Conservation (phyloP, 2,888 invertebrate species). For the Diarsia dahlii region DNA sequence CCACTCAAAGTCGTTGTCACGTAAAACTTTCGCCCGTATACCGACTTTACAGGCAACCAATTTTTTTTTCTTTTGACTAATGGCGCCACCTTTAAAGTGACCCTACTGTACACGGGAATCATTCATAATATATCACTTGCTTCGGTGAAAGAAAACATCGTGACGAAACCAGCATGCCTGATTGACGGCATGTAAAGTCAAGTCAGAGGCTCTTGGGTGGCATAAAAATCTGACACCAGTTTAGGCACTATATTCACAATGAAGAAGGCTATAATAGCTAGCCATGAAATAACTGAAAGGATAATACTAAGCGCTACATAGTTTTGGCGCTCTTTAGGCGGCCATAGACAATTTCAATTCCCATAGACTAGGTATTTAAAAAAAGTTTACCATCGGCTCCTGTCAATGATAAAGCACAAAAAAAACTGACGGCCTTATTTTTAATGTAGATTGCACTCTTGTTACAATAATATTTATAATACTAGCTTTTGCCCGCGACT, state of each 20-base stretch:
- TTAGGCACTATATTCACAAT: too few relatives aligned
- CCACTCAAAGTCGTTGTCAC: too few relatives aligned
- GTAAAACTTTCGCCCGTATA: too few relatives aligned
- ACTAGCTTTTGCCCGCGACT: too few relatives aligned
- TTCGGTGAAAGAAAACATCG: too few relatives aligned
- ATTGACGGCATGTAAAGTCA: too few relatives aligned
- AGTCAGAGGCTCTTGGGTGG: too few relatives aligned
- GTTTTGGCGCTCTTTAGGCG: neutral
- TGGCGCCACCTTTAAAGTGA: neutral
- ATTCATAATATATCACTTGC: neutral
- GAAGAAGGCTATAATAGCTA: neutral
- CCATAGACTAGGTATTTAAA: neutral
- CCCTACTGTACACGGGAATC: neutral
- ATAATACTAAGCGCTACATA: neutral
- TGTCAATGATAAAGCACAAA: neutral
- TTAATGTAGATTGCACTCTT: neutral
- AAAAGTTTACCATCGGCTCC: neutral
- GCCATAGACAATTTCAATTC: neutral
- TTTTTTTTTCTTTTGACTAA: neutral
- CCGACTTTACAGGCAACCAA: too few relatives aligned
- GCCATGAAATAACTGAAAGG: neutral
- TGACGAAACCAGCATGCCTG: too few relatives aligned
- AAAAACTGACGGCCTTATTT: neutral
- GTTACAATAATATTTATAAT: conserved; percentile 20
- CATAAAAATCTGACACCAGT: too few relatives aligned